Conservation (phyloP, 2,797 vertebrate genomes). For the Glossophaga mutica region DNA sequence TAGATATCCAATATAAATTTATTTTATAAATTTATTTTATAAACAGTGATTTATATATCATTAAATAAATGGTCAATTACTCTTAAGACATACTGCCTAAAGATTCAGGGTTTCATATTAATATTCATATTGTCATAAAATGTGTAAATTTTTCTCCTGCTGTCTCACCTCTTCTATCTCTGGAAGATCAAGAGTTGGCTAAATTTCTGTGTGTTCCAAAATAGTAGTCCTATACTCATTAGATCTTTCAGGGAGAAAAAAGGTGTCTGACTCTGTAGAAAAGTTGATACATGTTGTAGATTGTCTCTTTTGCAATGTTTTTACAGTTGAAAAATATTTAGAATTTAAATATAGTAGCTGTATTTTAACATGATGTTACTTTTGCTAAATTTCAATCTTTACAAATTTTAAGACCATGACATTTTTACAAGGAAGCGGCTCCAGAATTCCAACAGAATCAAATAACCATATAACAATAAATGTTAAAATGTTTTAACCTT, state of each 20-base stretch:
- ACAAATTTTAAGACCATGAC: slow-evolving; percentile 47
- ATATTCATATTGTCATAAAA: background rate
- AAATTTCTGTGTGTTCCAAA: slow-evolving; percentile 33
- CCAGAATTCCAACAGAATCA: slow-evolving; percentile 9
- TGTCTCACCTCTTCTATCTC: background rate
- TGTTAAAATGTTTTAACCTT: slow-evolving; percentile 38
- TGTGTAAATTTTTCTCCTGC: background rate
- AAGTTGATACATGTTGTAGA: background rate
- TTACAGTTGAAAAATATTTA: slow-evolving; percentile 41
- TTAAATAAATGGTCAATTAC: background rate
- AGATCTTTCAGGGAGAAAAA: background rate
- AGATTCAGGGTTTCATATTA: background rate
- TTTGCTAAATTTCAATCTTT: slow-evolving; percentile 45
- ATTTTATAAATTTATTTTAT: background rate
- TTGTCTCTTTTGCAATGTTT: slow-evolving; percentile 8
- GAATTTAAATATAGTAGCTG: slow-evolving; percentile 46
- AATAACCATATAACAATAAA: slow-evolving; percentile 6
- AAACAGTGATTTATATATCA: background rate
- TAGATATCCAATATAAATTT: background rate
- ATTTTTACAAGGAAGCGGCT: slow-evolving; percentile 37
- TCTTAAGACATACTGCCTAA: background rate
- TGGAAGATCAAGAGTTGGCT: background rate
- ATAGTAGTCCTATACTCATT: background rate
- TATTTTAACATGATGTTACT: slow-evolving; percentile 45
- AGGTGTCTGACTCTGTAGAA: background rate